phyloP scores from a whole-genome alignment of 2,888 invertebrate genomes.

The Drosophila rellima region DNA sequence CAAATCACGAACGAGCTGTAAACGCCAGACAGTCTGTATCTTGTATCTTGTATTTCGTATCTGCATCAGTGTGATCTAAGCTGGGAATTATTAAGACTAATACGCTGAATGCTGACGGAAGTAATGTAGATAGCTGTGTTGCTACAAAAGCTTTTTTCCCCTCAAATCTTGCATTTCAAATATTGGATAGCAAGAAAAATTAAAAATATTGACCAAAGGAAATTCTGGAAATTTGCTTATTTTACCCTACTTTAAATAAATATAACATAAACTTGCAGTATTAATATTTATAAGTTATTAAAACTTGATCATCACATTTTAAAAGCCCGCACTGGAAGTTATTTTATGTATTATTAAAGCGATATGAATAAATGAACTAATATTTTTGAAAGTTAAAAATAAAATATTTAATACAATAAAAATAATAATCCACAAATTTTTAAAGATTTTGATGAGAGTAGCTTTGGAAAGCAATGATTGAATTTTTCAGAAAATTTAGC shows the following conservation, averaged over 20 bases:
- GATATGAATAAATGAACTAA: too few relatives aligned
- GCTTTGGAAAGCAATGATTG: neutral
- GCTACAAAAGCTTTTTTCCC: neutral
- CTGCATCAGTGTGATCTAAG: slow-evolving; percentile 51
- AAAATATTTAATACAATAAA: too few relatives aligned
- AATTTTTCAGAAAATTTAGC: neutral
- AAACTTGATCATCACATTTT: too few relatives aligned
- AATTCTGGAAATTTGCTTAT: neutral
- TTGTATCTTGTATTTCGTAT: slow-evolving; percentile 20
- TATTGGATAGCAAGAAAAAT: neutral
- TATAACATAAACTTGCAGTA: too few relatives aligned
- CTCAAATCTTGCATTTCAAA: neutral
- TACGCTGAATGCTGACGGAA: slow-evolving; percentile 78
- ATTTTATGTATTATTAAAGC: too few relatives aligned
- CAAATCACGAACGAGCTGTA: slow-evolving; percentile 74
- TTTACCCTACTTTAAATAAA: too few relatives aligned
- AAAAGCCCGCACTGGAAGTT: too few relatives aligned
- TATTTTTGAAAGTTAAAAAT: too few relatives aligned
- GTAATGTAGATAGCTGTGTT: slow-evolving; percentile 52
- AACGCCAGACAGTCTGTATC: slow-evolving; percentile 37
- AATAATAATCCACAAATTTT: neutral
- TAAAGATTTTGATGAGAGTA: too few relatives aligned
- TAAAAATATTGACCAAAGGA: neutral
- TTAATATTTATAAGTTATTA: too few relatives aligned
- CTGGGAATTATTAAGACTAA: slow-evolving; percentile 72